A percentile compares a stretch with the other conserved stretches of the same genome.
These are phyloP conservation scores for Cerastis rubricosa DNA, from an alignment of 2,888 invertebrate species.

Conservation along the genomic window DNA sequence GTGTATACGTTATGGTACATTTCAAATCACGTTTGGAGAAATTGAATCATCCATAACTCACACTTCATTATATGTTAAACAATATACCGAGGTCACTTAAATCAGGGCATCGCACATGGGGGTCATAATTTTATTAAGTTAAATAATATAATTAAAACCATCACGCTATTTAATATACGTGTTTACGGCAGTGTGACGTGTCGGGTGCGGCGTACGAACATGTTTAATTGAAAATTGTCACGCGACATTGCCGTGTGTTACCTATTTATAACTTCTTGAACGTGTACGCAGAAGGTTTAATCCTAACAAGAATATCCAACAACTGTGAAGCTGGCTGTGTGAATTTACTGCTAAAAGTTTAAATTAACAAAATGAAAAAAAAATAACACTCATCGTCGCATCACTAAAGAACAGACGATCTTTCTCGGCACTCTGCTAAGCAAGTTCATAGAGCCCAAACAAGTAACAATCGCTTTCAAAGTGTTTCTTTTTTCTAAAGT, in stretches of 20 bases:
- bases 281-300: constrained; percentile 42
- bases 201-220: constrained; percentile 68
- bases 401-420: no score
- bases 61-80: constrained; percentile 30
- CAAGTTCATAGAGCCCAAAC: no score
- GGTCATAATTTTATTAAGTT: constrained; percentile 68
- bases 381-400: no score
- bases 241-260: constrained; percentile 65
- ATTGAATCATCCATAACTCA: constrained; percentile 8
- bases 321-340: background rate
- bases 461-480: no score
- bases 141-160: constrained; percentile 67
- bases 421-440: no score
- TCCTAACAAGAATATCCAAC: background rate
- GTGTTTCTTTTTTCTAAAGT: no score
- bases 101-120: constrained; percentile 60
- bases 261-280: constrained; percentile 51
- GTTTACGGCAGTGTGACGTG: constrained; percentile 70
- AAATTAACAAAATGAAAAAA: no score
- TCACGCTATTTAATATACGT: constrained; percentile 72
- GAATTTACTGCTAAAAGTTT: background rate
- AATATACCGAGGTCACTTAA: constrained; percentile 55
- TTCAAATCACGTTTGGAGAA: background rate
- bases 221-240: constrained; percentile 78
- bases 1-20: background rate